These are phyloP conservation scores for Tragopan temminckii DNA, from an alignment of 2,797 vertebrate species.

Conservation along the genomic window DNA sequence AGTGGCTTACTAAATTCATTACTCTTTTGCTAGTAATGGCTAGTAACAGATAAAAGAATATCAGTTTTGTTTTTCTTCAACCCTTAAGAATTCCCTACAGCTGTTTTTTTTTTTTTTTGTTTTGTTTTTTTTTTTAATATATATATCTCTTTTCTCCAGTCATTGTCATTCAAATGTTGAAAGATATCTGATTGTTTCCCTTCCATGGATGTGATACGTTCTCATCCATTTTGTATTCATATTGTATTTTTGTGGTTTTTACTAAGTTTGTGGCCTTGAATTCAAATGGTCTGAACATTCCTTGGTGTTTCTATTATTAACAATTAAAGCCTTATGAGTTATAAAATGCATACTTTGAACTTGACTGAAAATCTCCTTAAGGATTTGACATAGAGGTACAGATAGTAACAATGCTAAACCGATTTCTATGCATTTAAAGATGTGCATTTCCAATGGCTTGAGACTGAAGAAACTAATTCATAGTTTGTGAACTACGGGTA, in stretches of 20 bases:
- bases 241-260: constrained; percentile 4
- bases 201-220: neutral
- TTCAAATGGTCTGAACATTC: constrained; percentile 12
- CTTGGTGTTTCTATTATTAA: neutral
- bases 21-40: neutral
- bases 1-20: constrained; percentile 39
- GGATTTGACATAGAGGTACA: neutral
- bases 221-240: neutral
- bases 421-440: neutral
- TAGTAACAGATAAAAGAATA: constrained; percentile 5
- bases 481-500: neutral
- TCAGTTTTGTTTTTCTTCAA: constrained; percentile 30
- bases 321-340: neutral
- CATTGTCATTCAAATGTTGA: neutral
- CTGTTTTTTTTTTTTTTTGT: neutral
- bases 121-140: neutral
- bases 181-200: constrained; percentile 1
- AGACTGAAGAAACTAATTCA: neutral
- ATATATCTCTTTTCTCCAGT: neutral
- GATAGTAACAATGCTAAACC: neutral
- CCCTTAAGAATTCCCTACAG: neutral
- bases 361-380: constrained; percentile 41
- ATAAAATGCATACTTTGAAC: constrained; percentile 30
- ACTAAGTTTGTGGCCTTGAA: neutral
- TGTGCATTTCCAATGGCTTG: neutral